Evolutionary conservation across 2,113 vertebrate genomes (phyloP).

Genomic region (Meleagris gallopavo): DNA sequence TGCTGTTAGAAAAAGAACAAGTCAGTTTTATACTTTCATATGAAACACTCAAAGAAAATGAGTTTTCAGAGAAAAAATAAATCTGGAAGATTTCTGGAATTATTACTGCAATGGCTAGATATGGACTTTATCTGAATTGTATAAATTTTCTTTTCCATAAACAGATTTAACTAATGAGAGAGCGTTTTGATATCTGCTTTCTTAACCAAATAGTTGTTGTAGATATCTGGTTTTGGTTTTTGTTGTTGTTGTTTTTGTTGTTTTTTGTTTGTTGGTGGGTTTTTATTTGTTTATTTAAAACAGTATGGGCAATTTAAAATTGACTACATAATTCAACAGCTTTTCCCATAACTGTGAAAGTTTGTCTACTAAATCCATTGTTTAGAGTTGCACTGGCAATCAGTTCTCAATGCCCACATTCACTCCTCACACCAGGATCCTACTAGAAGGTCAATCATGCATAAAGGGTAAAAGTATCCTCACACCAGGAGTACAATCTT

Average conservation of each 20-base stretch:
- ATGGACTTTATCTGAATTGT: neutral
- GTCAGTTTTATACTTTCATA: neutral
- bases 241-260: no score
- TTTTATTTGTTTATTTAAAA: neutral
- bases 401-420: neutral
- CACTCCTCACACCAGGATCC: neutral
- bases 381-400: neutral
- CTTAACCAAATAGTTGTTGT: no score
- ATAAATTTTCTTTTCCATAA: neutral
- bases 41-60: neutral
- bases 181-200: neutral
- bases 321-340: neutral
- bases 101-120: neutral
- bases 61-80: neutral
- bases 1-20: neutral
- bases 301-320: neutral
- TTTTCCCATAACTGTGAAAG: neutral
- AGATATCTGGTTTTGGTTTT: neutral
- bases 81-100: neutral
- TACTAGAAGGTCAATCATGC: conserved; percentile 10
- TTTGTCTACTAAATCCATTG: neutral
- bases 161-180: neutral
- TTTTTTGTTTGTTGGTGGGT: neutral
- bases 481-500: conserved; percentile 23
- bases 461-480: conserved; percentile 28